phyloP scores from a whole-genome alignment of 2,888 invertebrate species.

The Nineta flava region DNA sequence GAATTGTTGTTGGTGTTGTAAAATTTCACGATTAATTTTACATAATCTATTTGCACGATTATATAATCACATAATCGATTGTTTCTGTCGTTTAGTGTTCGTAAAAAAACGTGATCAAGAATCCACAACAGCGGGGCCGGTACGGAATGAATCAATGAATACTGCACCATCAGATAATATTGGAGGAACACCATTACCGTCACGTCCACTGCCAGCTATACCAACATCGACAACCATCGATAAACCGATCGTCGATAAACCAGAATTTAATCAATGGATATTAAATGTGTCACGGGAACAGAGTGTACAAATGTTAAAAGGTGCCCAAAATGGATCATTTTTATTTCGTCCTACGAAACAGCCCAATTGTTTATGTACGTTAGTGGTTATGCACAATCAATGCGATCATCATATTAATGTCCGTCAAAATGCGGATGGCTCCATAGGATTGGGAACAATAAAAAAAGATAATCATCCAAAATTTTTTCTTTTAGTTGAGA shows the following conservation, averaged over 20 bases:
- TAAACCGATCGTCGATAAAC: too few species aligned
- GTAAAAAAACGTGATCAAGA: background rate
- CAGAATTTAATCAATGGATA: background rate
- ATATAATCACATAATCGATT: background rate
- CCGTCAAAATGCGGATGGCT: background rate
- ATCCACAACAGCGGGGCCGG: background rate
- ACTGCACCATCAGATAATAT: background rate
- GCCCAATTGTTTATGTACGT: background rate
- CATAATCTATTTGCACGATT: slow-evolving; percentile 4
- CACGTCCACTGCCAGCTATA: background rate
- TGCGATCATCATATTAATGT: slow-evolving; percentile 1
- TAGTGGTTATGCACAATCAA: background rate
- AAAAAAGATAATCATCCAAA: background rate
- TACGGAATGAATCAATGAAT: background rate
- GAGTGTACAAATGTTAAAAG: background rate
- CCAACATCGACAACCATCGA: too few species aligned
- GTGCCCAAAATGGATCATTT: slow-evolving; percentile 1
- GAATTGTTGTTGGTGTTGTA: slow-evolving; percentile 1
- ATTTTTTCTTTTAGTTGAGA: background rate
- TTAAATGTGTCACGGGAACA: background rate
- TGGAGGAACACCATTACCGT: background rate
- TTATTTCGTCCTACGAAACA: slow-evolving; percentile 1
- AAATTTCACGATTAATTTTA: slow-evolving; percentile 4
- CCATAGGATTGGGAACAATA: background rate
- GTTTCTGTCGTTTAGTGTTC: slow-evolving; percentile 1